Evolutionary conservation across 2,888 invertebrate genomes (phyloP), one percentile per base, ranked within the genome.

Genomic region (Leucoma salicis): DNA sequence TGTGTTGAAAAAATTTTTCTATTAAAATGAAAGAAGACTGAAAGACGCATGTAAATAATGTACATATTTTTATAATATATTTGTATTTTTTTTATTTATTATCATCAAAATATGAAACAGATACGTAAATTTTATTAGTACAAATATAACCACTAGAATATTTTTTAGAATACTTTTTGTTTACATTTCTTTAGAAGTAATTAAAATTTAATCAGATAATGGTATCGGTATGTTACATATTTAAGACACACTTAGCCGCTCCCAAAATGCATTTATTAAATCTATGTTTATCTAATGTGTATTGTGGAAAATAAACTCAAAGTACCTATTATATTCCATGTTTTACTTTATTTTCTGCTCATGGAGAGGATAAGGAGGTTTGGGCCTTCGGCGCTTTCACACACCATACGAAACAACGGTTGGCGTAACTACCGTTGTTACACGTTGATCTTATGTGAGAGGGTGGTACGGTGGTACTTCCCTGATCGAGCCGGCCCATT

Each of bases 221-320:
- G 49, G 40, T 53, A 50, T 43, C 33, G 48, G 53, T 46, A 49
- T 18, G 3, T 18, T 3, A 18, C 18, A 18, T 18, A 18, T n/a
- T n/a, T n/a, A n/a, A n/a, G 18, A 18, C 7, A 18, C n/a, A 18
- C 7, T 18, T 5, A 18, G 18, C 70, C 73, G 63, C 74, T 68
- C 67, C 64, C 70, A 53, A 69, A 72, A 78, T 75, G 85, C 85
- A 85, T 85, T 85, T 84, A 83, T 68, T 70, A 65, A 64, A 66
- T 43, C 44, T 48, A 41, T 63, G 64, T 27, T 29, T 31, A 11
- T 72, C 68, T 59, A 65, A 63, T 63, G 54, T 69, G 63, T 63
- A 66, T 67, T 73, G 68, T 53, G 62, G 62, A 46, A 57, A 62
- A 53, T 56, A 63, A 53, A 61, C 40, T 36, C 16, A 39, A 46